A percentile compares a stretch with the other conserved stretches of the same genome.
Evolutionary conservation across 2,888 invertebrate species (phyloP).

Genomic region (Caenorhabditis doughertyi): DNA sequence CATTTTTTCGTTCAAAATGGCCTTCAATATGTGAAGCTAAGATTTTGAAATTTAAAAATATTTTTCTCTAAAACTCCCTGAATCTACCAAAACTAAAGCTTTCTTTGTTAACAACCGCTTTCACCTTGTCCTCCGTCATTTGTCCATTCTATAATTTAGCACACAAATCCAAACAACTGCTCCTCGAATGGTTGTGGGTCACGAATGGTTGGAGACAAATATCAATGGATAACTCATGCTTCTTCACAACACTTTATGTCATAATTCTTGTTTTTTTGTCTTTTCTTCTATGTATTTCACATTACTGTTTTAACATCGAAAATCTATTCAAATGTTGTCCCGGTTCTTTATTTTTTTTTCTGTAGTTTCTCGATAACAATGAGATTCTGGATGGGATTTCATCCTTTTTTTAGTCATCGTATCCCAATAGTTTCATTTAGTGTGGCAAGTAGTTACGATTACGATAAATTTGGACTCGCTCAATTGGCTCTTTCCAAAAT

Average conservation of each 20-base stretch:
- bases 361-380: neutral
- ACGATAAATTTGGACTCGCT: constrained; percentile 80
- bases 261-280: constrained; percentile 25
- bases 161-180: constrained; percentile 60
- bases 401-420: neutral
- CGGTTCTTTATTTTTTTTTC: constrained; percentile 10
- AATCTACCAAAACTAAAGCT: neutral
- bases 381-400: neutral
- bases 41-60: neutral
- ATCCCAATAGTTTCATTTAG: constrained; percentile 69
- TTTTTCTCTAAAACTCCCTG: neutral
- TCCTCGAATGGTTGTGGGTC: constrained; percentile 65
- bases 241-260: constrained; percentile 2
- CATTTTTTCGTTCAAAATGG: too few species aligned
- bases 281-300: neutral
- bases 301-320: neutral
- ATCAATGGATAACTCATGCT: constrained; percentile 34
- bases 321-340: constrained; percentile 10
- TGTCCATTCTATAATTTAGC: constrained; percentile 31
- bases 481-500: constrained; percentile 79
- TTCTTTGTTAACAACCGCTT: too few species aligned
- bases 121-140: constrained; percentile 12
- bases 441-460: constrained; percentile 79
- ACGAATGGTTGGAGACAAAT: constrained; percentile 63
- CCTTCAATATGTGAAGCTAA: too few species aligned